Evolutionary conservation across 2,113 vertebrate species (phyloP).

Genomic region (Seriola aureovittata): DNA sequence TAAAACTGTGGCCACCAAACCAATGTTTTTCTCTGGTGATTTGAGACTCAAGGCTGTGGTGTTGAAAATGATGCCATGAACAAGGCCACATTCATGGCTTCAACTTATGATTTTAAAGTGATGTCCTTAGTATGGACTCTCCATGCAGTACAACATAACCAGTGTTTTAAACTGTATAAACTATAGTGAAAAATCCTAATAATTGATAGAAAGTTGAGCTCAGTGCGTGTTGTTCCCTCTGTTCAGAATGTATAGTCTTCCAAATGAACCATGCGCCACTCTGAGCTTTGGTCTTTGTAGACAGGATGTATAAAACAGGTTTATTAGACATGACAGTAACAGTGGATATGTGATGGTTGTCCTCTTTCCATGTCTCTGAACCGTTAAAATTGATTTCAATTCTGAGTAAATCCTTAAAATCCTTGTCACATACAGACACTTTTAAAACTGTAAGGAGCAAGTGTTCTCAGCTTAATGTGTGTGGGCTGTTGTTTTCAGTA

Average conservation of each 20-base stretch:
- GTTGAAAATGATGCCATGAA: not conserved
- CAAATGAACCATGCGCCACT: constrained; percentile 8
- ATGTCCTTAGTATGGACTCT: not conserved
- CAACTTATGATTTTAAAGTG: not conserved
- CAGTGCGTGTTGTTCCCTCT: not conserved
- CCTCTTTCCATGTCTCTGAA: not conserved
- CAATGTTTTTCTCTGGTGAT: no score
- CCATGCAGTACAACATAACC: not conserved
- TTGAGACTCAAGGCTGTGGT: no score
- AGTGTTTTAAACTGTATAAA: not conserved
- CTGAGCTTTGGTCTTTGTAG: not conserved
- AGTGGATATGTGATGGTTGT: not conserved
- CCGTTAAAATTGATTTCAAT: not conserved
- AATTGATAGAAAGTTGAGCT: not conserved
- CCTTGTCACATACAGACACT: not conserved
- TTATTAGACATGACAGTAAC: not conserved
- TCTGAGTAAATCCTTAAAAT: constrained; percentile 5
- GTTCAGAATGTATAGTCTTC: constrained; percentile 50
- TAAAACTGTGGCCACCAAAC: not conserved
- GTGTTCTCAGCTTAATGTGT: not conserved
- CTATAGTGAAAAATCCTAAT: not conserved
- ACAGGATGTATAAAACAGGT: not conserved
- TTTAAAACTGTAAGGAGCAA: not conserved
- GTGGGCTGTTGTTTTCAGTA: not conserved
- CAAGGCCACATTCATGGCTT: not conserved